phyloP scores from a whole-genome alignment of 2,113 vertebrate genomes.

The Megaceryle maxima region DNA sequence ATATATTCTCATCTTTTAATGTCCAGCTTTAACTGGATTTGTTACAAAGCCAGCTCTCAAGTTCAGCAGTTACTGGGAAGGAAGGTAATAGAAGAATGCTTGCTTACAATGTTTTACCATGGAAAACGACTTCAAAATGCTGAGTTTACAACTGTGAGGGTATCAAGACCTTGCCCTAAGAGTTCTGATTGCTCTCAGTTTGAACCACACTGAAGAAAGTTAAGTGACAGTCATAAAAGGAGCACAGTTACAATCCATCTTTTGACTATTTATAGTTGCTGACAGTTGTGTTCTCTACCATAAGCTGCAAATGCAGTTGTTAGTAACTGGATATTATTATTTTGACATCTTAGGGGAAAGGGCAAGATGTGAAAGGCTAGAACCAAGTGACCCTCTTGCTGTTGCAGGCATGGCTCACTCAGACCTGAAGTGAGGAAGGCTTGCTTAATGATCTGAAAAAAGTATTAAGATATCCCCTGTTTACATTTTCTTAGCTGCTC shows the following conservation, averaged over 20 bases:
- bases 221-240: not conserved
- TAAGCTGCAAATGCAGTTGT: not conserved
- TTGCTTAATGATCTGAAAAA: not conserved
- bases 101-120: not conserved
- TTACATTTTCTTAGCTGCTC: not conserved
- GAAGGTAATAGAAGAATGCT: not conserved
- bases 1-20: not conserved
- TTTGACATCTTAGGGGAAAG: not conserved
- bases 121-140: not conserved
- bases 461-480: not conserved
- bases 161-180: not conserved
- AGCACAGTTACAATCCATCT: not conserved
- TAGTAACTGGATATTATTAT: not conserved
- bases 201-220: constrained; percentile 1
- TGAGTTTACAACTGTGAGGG: not conserved
- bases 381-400: not conserved
- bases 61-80: not conserved
- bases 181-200: not conserved
- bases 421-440: not conserved
- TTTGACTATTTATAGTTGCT: not conserved
- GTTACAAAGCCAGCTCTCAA: not conserved
- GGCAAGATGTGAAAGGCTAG: not conserved
- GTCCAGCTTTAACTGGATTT: not conserved
- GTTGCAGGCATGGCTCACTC: not conserved
- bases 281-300: not conserved